Evolutionary conservation across 64 coral and sea anemone species (phyloP).

Genomic region (Trachythela sp.): DNA sequence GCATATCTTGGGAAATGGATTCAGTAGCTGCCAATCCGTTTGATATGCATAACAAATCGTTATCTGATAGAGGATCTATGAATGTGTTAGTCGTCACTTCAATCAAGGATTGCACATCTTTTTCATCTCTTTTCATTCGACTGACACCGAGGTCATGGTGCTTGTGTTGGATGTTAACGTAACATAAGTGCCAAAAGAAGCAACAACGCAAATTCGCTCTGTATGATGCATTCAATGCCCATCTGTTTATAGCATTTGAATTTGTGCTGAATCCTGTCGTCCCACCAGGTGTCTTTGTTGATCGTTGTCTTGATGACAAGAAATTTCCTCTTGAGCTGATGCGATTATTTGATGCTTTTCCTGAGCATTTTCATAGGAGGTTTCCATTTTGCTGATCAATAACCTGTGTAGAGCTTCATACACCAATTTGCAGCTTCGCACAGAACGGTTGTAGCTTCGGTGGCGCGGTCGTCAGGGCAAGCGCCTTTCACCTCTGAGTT

Average conservation of each 20-base stretch:
- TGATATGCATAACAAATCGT: slow-evolving; percentile 43
- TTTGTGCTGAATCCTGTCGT: slow-evolving; percentile 34
- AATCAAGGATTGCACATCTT: slow-evolving; percentile 27
- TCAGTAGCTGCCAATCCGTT: slow-evolving; percentile 33
- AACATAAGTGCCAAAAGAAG: not conserved
- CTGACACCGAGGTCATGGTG: slow-evolving; percentile 35
- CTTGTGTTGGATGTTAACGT: not conserved
- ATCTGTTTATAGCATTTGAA: not conserved
- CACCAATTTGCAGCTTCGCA: slow-evolving; percentile 41
- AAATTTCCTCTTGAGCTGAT: no score
- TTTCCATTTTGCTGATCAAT: no score
- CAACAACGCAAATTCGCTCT: slow-evolving; percentile 36
- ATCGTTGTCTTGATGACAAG: slow-evolving; percentile 36
- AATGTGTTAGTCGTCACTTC: not conserved
- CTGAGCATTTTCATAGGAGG: no score
- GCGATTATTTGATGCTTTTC: no score
- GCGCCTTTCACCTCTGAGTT: no score
- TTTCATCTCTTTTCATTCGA: slow-evolving; percentile 34
- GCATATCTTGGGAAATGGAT: slow-evolving; percentile 26
- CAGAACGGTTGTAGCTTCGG: slow-evolving; percentile 31
- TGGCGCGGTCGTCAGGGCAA: no score
- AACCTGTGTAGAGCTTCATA: slow-evolving; percentile 38
- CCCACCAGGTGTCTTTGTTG: slow-evolving; percentile 44
- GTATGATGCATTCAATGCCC: not conserved
- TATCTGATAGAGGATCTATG: slow-evolving; percentile 33